A percentile compares a stretch with the other conserved stretches of the same genome.
These are phyloP conservation scores for Pararge aegeria DNA, from an alignment of 1,140 invertebrate genomes.

Conservation along the genomic window DNA sequence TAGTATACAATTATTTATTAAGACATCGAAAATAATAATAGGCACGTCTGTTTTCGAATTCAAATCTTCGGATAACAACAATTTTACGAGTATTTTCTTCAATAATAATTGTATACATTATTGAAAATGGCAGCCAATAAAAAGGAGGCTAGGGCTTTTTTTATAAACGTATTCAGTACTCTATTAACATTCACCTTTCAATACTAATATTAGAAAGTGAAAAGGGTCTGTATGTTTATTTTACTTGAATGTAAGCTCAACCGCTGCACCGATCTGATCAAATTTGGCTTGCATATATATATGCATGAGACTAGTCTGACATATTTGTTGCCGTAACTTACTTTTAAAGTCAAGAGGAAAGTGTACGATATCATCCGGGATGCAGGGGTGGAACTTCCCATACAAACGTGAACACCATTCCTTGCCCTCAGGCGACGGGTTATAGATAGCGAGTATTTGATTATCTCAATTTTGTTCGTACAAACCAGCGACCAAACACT, in stretches of 20 bases:
- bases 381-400: neutral
- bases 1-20: too few species aligned
- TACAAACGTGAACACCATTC: neutral
- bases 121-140: neutral
- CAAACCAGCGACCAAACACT: too few species aligned
- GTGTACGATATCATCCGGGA: constrained; percentile 8
- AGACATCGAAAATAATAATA: too few species aligned
- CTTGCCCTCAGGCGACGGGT: neutral
- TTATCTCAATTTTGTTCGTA: neutral
- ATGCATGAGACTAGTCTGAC: too few species aligned
- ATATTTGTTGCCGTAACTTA: constrained; percentile 9
- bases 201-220: too few species aligned
- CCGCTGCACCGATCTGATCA: too few species aligned
- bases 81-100: neutral
- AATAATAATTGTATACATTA: neutral
- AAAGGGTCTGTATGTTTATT: too few species aligned
- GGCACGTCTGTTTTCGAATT: neutral
- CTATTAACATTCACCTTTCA: too few species aligned
- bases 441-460: neutral
- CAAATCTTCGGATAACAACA: neutral
- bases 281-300: too few species aligned
- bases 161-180: neutral
- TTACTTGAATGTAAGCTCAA: too few species aligned
- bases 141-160: neutral
- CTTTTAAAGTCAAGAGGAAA: constrained; percentile 11